Percentiles rank a stretch among this genome's conserved stretches.
Conservation (phyloP, 2,797 vertebrate species). For the Erethizon dorsatum region DNA sequence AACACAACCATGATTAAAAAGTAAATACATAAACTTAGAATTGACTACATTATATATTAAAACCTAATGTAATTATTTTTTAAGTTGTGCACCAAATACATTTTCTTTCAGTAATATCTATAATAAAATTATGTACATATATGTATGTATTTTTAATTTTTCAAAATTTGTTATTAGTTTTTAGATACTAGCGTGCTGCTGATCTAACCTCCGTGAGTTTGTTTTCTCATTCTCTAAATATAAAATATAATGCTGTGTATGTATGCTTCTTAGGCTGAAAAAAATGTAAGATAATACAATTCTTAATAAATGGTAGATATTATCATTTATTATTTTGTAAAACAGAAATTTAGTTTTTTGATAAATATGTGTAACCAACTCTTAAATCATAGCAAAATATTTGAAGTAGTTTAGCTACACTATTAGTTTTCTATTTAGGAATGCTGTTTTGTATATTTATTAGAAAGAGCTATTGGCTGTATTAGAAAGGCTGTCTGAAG, state of each 20-base stretch:
- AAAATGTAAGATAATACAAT: neutral
- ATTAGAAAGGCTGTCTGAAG: slow-evolving; percentile 59
- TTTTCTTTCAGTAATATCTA: neutral
- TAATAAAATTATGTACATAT: neutral
- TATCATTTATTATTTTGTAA: neutral
- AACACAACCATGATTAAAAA: neutral
- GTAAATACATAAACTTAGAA: slow-evolving; percentile 11
- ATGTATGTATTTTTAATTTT: neutral
- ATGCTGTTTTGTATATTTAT: slow-evolving; percentile 48
- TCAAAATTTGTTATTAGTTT: neutral
- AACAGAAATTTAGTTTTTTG: slow-evolving; percentile 23
- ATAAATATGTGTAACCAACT: neutral
- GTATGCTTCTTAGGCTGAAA: neutral
- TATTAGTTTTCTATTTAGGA: slow-evolving; percentile 51
- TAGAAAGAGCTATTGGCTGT: slow-evolving; percentile 20
- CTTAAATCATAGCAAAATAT: neutral
- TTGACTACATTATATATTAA: neutral
- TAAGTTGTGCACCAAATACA: neutral
- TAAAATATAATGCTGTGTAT: neutral
- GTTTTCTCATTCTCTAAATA: neutral
- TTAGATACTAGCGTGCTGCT: neutral
- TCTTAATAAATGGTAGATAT: neutral
- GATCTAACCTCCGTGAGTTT: neutral
- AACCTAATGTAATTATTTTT: neutral
- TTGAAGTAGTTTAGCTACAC: slow-evolving; percentile 46